Conservation (phyloP, 2,888 invertebrate genomes). For the Mechanitis messenoides region DNA sequence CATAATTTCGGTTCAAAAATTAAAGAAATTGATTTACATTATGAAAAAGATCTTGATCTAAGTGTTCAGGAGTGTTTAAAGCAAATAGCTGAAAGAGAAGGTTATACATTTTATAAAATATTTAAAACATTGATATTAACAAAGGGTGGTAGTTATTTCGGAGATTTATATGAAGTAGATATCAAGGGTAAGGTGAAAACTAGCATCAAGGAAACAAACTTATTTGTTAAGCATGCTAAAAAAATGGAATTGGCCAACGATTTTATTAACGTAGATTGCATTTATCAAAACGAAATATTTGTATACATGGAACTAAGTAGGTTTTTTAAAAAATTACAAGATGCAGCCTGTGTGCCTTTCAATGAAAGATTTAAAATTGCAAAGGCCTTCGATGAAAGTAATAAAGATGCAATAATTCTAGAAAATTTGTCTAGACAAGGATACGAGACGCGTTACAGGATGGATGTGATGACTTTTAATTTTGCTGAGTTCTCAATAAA, state of each 20-base stretch:
- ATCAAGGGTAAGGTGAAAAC: conserved; percentile 39
- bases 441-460: conserved; percentile 31
- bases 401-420: conserved; percentile 39
- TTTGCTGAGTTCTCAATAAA: conserved; percentile 34
- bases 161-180: conserved; percentile 38
- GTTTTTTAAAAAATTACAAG: conserved; percentile 34
- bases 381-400: conserved; percentile 36
- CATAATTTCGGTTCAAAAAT: background rate
- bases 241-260: conserved; percentile 26
- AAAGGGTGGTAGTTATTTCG: conserved; percentile 7
- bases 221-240: conserved; percentile 42
- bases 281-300: conserved; percentile 39
- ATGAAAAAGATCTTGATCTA: background rate
- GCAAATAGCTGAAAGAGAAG: conserved; percentile 5
- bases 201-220: conserved; percentile 38
- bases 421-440: conserved; percentile 41
- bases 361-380: conserved; percentile 37
- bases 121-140: conserved; percentile 7
- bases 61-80: background rate
- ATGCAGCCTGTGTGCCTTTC: conserved; percentile 36
- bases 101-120: conserved; percentile 5
- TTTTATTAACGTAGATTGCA: conserved; percentile 30
- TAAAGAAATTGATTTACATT: background rate
- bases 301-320: conserved; percentile 35
- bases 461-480: conserved; percentile 30